phyloP scores from a whole-genome alignment of 1,140 invertebrate species.

The Antheraea pernyi region DNA sequence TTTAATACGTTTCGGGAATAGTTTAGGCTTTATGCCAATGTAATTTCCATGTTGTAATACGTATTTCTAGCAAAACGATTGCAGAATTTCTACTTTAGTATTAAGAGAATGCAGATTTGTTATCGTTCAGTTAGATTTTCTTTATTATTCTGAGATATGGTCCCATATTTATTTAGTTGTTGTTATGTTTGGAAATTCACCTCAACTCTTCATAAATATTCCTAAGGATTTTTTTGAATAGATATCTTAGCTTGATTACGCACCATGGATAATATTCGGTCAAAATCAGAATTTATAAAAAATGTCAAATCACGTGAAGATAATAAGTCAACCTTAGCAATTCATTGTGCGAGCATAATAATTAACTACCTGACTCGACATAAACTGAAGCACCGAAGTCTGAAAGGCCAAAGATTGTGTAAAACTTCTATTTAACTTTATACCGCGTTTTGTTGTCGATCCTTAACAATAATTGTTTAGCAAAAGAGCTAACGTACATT shows the following conservation, averaged over 20 bases:
- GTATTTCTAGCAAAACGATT: neutral
- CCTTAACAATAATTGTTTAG: slow-evolving; percentile 1
- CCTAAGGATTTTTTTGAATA: neutral
- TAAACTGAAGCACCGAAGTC: slow-evolving; percentile 43
- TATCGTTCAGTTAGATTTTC: neutral
- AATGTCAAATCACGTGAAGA: slow-evolving; percentile 47
- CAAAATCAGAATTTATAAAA: slow-evolving; percentile 38
- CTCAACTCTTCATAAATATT: neutral
- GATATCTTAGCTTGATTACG: neutral
- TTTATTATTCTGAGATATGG: no score
- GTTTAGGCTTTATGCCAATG: slow-evolving; percentile 8
- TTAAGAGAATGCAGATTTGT: neutral
- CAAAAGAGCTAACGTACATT: neutral
- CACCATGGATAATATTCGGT: neutral
- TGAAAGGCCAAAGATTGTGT: slow-evolving; percentile 30
- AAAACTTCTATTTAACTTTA: slow-evolving; percentile 21
- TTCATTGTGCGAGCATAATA: slow-evolving; percentile 67
- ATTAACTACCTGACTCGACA: slow-evolving; percentile 70
- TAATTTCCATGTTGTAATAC: slow-evolving; percentile 1
- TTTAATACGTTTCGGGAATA: slow-evolving; percentile 6
- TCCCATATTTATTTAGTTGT: no score
- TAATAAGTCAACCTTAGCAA: slow-evolving; percentile 55
- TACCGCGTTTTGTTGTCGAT: slow-evolving; percentile 1
- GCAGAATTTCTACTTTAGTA: neutral
- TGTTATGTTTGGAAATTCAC: neutral